Conservation (phyloP, 2,888 invertebrate genomes). For the Sinopyrophorus schimmeli region DNA sequence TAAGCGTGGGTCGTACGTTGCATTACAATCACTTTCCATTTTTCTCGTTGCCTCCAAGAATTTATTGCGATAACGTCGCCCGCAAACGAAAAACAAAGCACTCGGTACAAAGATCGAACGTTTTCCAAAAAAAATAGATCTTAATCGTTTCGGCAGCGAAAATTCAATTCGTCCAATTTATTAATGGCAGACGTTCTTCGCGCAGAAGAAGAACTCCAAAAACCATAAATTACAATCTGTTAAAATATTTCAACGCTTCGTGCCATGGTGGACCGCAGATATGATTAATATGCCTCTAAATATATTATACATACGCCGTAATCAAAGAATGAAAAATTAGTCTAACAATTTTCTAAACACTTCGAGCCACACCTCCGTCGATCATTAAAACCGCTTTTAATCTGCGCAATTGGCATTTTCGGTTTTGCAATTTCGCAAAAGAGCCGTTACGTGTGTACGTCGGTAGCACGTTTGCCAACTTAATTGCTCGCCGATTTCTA, state of each 20-base stretch:
- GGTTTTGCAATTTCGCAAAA: constrained; percentile 8
- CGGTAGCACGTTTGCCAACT: constrained; percentile 1
- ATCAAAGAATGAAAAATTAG: constrained; percentile 17
- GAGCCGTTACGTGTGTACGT: constrained; percentile 6
- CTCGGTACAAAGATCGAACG: too few relatives aligned
- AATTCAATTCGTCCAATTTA: too few relatives aligned
- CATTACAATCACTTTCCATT: constrained; percentile 19
- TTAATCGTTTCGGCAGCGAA: too few relatives aligned
- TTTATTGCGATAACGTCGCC: constrained; percentile 18
- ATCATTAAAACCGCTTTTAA: constrained; percentile 7
- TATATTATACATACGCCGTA: too few relatives aligned
- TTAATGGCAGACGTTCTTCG: too few relatives aligned
- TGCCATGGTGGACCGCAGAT: too few relatives aligned
- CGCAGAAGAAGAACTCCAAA: too few relatives aligned
- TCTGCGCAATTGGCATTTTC: constrained; percentile 4
- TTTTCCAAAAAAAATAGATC: too few relatives aligned
- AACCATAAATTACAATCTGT: too few relatives aligned
- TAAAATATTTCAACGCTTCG: constrained; percentile 2
- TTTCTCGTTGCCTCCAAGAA: constrained; percentile 1
- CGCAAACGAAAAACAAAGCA: too few relatives aligned
- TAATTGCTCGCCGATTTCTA: too few relatives aligned
- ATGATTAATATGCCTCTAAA: too few relatives aligned
- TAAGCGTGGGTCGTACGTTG: constrained; percentile 14
- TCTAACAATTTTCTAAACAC: constrained; percentile 12
- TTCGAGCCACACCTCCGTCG: constrained; percentile 12